Base-by-base conservation (phyloP, 1,140 invertebrate genomes). In the Dendrolimus punctatus region DNA sequence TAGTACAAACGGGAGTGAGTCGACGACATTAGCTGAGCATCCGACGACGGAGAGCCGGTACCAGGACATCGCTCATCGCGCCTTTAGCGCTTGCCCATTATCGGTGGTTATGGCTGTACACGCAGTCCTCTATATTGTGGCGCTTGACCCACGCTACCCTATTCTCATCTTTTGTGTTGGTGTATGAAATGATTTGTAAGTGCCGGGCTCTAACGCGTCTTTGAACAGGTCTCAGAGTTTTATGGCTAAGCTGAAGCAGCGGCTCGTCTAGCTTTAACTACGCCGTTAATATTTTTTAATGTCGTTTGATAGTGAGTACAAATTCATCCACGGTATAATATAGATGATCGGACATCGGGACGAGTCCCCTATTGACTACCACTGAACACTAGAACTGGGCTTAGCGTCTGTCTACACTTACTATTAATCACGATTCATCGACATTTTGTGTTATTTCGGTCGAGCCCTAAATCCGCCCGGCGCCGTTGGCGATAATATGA, bases 241-340 rank as follows among this genome's bases (percentile, higher is more conserved):
- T 66, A 56, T 67, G 47, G 64, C 61, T 66, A 80, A 83, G 80
- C 79, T 81, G 60, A 85, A 82, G 79, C 79, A 60, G 67, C 66
- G 63, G 66, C 68, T 56, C 55, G 58, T 71, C 78, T 85, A 85
- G 66, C 58, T 74, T 66, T 56, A 23, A 23, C 23, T 23, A 74
- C 81, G 80, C 81, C 68, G 48, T 57, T 52, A 37, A 58, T 55
- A 60, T 64, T 60, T 61, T 10, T 40, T 58, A 53, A 57, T 64
- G 55, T 66, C 55, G 49, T 49, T 58, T 66, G 61, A 64, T 60
- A 68, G 59, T 61, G 55, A 66, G 52, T 39, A 59, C 72, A 77
- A 80, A 59, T 23, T 78, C 64, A 66, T 74, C 66, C 64, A 71
- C 64, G 63, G 59, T 71, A 71, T 73, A 68, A 62, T 78, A 75